Evolutionary conservation across 2,888 invertebrate species (phyloP), one percentile per base, ranked within the genome.

Genomic region (Bellardia pandia): DNA sequence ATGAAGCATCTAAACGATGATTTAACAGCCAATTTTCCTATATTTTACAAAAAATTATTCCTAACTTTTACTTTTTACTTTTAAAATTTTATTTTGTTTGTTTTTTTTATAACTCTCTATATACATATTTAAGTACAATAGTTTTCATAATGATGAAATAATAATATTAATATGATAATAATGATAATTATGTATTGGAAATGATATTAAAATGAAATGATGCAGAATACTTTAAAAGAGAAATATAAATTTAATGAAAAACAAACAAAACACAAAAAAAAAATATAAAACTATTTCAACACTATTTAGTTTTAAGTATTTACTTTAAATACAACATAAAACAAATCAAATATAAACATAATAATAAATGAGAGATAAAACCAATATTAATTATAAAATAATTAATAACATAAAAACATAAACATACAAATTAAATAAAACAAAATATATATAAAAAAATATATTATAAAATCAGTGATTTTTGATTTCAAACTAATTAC

Each of bases 221-320:
- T 37, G 14, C 51, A 69, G 9, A 62, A 76, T 83, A 81, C 74
- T 48, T 81, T 72, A 64, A 66, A 51, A 74, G 51, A 69, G 7
- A 66, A 68, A 58, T 37, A 71, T 14, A 9, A 74, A 74, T 74
- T 37, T 5, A 37, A 37, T 33, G 33, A 37, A 37, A 37, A 37
- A 62, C 66, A 82, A 60, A 13, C 33, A 58, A 58, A n/a, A n/a
- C 2, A 72, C 66, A 37, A 56, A 71, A 8, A 58, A 9, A 56
- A 72, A 58, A 42, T 42, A 16, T 23, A 74, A 40, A 56, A 85
- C 69, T 71, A 75, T 74, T 74, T 58, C 48, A 86, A 87, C 37
- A 37, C 77, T 87, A 83, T 84, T 79, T 85, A 85, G 74, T 87
- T 77, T 81, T 81, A 86, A 86, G 81, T 72, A 77, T 86, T 81